Conservation (phyloP, 2,888 invertebrate species). For the Lacanobia oleracea region DNA sequence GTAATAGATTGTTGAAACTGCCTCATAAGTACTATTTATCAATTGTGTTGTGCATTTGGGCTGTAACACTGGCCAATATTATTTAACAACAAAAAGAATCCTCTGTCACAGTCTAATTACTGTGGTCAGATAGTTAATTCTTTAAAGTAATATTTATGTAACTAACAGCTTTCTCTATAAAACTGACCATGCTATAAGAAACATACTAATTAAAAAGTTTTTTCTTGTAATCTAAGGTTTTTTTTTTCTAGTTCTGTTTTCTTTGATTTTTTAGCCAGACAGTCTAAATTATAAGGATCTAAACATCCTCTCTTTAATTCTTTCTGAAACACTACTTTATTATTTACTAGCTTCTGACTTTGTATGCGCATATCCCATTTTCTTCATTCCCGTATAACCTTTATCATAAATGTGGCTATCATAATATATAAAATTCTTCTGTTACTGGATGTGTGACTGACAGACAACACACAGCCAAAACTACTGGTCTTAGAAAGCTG, state of each 20-base stretch:
- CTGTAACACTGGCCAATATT: conserved; percentile 26
- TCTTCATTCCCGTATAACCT: no score
- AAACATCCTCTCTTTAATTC: not conserved
- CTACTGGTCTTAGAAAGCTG: no score
- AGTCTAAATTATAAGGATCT: no score
- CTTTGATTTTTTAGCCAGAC: no score
- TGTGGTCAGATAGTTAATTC: conserved; percentile 40
- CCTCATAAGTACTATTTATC: conserved; percentile 24
- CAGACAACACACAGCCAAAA: no score
- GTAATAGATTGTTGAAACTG: conserved; percentile 31
- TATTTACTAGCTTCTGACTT: no score
- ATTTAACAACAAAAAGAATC: conserved; percentile 53
- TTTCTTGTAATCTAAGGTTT: not conserved
- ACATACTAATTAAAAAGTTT: not conserved
- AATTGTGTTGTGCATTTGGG: conserved; percentile 7
- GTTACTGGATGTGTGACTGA: no score
- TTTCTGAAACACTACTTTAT: not conserved
- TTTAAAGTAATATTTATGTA: conserved; percentile 62
- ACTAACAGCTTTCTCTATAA: conserved; percentile 58
- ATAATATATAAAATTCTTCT: no score
- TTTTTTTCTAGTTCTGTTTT: not conserved
- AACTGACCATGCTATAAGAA: conserved; percentile 22
- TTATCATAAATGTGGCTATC: no score
- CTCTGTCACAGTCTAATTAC: conserved; percentile 65
- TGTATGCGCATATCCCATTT: no score